These are phyloP conservation scores for Pantelozetes paolii DNA, from an alignment of 2,888 invertebrate genomes.

Conservation along the genomic window DNA sequence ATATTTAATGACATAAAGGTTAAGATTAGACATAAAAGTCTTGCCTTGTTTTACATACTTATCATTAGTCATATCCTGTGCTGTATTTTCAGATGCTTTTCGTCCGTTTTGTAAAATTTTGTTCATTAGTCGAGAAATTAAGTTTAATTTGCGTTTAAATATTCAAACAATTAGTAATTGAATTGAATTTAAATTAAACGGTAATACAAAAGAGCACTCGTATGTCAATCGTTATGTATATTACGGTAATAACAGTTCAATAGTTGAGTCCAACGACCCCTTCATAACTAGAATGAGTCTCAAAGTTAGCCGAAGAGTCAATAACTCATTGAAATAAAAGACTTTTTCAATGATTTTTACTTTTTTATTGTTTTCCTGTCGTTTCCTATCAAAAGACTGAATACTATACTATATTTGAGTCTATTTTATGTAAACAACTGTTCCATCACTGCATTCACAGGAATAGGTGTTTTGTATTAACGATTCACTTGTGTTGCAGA, in stretches of 20 bases:
- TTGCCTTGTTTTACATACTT: constrained; percentile 12
- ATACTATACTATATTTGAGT: too few relatives aligned
- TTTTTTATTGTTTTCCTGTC: constrained; percentile 2
- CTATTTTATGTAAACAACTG: constrained; percentile 3
- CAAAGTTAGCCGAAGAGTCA: neutral
- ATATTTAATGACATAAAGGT: constrained; percentile 20
- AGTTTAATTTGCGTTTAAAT: neutral
- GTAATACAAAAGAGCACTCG: neutral
- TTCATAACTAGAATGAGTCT: neutral
- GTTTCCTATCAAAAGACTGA: constrained; percentile 12
- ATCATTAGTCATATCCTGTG: constrained; percentile 37
- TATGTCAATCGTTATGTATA: neutral
- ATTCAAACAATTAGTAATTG: neutral
- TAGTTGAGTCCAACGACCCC: constrained; percentile 6
- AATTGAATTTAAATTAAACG: too few relatives aligned
- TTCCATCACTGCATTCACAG: neutral
- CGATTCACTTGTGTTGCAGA: too few relatives aligned
- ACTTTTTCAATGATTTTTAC: neutral
- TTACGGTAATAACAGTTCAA: neutral
- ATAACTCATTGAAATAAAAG: neutral
- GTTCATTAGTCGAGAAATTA: neutral
- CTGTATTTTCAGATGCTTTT: neutral
- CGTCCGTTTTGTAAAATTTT: neutral
- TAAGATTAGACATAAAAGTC: constrained; percentile 16
- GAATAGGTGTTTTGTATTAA: neutral